Conservation (phyloP, 2,888 invertebrate species). For the Himalopsyche tibetana region DNA sequence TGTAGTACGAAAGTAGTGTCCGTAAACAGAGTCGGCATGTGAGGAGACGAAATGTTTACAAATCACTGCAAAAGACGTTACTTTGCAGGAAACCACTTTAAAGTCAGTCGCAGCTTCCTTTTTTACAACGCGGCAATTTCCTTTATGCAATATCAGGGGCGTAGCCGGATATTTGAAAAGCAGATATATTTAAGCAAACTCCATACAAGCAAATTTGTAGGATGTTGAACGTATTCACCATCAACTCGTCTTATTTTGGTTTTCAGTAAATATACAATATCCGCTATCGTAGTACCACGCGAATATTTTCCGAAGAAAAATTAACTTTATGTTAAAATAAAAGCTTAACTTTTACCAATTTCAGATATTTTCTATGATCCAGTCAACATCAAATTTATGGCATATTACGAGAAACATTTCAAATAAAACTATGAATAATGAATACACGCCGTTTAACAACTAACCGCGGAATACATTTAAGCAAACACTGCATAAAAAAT, state of each 20-base stretch:
- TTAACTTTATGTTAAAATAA: no score
- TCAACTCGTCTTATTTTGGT: conserved; percentile 18
- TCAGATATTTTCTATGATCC: no score
- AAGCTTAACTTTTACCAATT: no score
- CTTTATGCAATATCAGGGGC: conserved; percentile 64
- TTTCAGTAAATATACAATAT: conserved; percentile 48
- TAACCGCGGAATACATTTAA: no score
- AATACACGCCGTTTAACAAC: no score
- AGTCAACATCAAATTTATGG: no score
- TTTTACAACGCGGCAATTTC: conserved; percentile 65
- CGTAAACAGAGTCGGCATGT: conserved; percentile 24
- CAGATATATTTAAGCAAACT: conserved; percentile 58
- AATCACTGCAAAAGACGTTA: conserved; percentile 64
- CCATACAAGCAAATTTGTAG: conserved; percentile 45
- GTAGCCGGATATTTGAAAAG: conserved; percentile 64
- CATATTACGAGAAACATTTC: no score
- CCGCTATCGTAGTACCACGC: conserved; percentile 1
- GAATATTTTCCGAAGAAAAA: background rate
- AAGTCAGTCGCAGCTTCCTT: conserved; percentile 64
- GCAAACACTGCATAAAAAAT: no score
- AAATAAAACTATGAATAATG: no score
- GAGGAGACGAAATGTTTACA: conserved; percentile 63
- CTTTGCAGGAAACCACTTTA: conserved; percentile 63
- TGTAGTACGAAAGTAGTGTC: background rate
- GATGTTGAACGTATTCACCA: conserved; percentile 36